These are phyloP conservation scores for Tryphoninae sp. DNA, from an alignment of 2,888 invertebrate species.

Conservation along the genomic window DNA sequence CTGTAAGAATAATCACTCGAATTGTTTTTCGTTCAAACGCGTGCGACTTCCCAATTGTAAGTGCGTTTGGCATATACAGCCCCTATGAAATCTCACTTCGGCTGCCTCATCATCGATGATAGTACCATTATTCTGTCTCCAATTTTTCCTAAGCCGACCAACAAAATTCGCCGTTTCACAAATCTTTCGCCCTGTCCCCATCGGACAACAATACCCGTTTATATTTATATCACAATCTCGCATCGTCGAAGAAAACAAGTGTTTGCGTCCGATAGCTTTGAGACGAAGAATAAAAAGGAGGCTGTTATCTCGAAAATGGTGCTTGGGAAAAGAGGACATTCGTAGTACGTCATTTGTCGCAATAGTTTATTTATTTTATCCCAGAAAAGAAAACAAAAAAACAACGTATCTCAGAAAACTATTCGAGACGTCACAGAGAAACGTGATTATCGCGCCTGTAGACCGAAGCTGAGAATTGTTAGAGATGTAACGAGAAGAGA, in stretches of 20 bases:
- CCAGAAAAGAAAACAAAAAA: background rate
- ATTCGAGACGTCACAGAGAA: slow-evolving; percentile 50
- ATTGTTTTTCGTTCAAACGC: slow-evolving; percentile 6
- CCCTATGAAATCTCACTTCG: background rate
- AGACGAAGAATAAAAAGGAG: slow-evolving; percentile 9
- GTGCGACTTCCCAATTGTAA: background rate
- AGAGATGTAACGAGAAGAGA: slow-evolving; percentile 60
- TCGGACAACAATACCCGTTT: slow-evolving; percentile 13
- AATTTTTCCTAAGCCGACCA: background rate
- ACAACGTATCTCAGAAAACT: slow-evolving; percentile 43
- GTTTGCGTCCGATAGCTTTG: slow-evolving; percentile 17
- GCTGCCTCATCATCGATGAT: slow-evolving; percentile 23
- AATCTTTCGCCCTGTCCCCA: background rate
- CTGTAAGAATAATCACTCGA: slow-evolving; percentile 12
- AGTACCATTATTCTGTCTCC: background rate
- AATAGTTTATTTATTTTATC: slow-evolving; percentile 60
- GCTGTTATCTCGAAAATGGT: slow-evolving; percentile 10
- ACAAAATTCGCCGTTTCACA: slow-evolving; percentile 25
- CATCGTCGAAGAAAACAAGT: slow-evolving; percentile 20
- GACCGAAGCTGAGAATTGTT: slow-evolving; percentile 60
- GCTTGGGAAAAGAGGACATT: slow-evolving; percentile 30
- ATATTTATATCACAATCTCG: slow-evolving; percentile 23
- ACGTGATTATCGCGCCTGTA: slow-evolving; percentile 57
- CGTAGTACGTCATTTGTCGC: slow-evolving; percentile 55
- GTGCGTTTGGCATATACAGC: slow-evolving; percentile 9